Conservation (phyloP, 1,140 invertebrate species). For the Dreissena rostriformis region DNA sequence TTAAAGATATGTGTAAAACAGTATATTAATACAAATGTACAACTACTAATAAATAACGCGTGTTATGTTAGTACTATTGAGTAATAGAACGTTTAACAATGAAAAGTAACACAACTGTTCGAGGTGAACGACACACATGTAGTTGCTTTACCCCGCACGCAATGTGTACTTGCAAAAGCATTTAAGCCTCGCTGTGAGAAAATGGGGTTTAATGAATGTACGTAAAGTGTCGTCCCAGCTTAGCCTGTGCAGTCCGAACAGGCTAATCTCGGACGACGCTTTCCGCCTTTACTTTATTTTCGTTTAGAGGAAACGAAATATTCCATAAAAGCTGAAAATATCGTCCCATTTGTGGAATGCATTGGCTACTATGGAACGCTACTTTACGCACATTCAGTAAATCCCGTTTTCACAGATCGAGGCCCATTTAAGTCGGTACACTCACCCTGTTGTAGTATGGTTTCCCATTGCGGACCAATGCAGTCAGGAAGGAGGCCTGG, state of each 20-base stretch:
- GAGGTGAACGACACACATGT: too few relatives aligned
- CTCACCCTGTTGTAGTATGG: constrained; percentile 18
- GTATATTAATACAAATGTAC: too few relatives aligned
- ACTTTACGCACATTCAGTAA: neutral
- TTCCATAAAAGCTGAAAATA: neutral
- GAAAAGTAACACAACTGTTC: too few relatives aligned
- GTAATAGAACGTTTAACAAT: too few relatives aligned
- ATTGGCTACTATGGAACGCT: neutral
- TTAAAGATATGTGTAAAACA: too few relatives aligned
- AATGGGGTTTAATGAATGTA: neutral
- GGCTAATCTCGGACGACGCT: too few relatives aligned
- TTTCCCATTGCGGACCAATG: constrained; percentile 37
- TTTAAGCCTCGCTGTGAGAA: neutral
- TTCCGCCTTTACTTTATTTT: too few relatives aligned
- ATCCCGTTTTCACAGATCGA: neutral
- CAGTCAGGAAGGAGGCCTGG: constrained; percentile 8
- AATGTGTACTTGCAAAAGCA: neutral
- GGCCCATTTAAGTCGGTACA: neutral
- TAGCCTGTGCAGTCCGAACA: too few relatives aligned
- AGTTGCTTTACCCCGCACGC: neutral
- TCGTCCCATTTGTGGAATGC: neutral
- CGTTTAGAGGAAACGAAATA: neutral
- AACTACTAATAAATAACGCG: too few relatives aligned
- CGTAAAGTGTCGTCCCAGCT: neutral
- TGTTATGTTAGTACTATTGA: too few relatives aligned